Evolutionary conservation across 1,140 invertebrate species (phyloP).

Genomic region (Hyles vespertilio): DNA sequence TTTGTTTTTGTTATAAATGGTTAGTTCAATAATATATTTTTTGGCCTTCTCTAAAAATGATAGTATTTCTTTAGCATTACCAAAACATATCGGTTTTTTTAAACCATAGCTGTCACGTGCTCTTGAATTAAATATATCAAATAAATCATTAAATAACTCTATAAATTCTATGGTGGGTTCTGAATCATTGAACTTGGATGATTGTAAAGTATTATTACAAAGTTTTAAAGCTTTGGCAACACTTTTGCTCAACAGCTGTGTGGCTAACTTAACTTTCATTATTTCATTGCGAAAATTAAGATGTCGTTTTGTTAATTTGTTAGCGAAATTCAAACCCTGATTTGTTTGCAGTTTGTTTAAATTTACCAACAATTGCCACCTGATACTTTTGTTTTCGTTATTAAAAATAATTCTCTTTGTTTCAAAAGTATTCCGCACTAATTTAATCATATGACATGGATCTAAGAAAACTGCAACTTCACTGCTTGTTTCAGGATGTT

Average conservation of each 20-base stretch:
- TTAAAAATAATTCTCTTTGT: slow-evolving; percentile 23
- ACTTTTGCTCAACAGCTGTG: slow-evolving; percentile 23
- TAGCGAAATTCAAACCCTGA: slow-evolving; percentile 21
- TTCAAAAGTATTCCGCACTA: slow-evolving; percentile 29
- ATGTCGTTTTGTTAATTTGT: slow-evolving; percentile 25
- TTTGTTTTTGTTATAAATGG: too few relatives aligned
- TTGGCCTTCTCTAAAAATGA: too few relatives aligned
- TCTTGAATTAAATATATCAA: slow-evolving; percentile 27
- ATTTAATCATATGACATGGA: slow-evolving; percentile 58
- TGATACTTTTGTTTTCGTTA: slow-evolving; percentile 12
- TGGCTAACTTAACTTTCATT: slow-evolving; percentile 31
- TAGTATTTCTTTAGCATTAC: too few relatives aligned
- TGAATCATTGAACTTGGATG: slow-evolving; percentile 15
- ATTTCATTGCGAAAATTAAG: slow-evolving; percentile 26
- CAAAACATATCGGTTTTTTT: too few relatives aligned
- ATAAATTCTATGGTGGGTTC: slow-evolving; percentile 26
- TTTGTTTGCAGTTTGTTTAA: slow-evolving; percentile 25
- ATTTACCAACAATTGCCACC: slow-evolving; percentile 20
- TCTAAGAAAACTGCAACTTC: slow-evolving; percentile 44
- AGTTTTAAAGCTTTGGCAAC: slow-evolving; percentile 20
- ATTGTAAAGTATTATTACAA: slow-evolving; percentile 15
- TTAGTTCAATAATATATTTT: too few relatives aligned
- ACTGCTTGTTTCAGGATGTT: slow-evolving; percentile 28
- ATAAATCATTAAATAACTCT: slow-evolving; percentile 26
- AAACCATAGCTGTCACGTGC: neutral